These are phyloP conservation scores for Rhopalosiphum maidis DNA, from an alignment of 1,140 invertebrate genomes.

Conservation along the genomic window DNA sequence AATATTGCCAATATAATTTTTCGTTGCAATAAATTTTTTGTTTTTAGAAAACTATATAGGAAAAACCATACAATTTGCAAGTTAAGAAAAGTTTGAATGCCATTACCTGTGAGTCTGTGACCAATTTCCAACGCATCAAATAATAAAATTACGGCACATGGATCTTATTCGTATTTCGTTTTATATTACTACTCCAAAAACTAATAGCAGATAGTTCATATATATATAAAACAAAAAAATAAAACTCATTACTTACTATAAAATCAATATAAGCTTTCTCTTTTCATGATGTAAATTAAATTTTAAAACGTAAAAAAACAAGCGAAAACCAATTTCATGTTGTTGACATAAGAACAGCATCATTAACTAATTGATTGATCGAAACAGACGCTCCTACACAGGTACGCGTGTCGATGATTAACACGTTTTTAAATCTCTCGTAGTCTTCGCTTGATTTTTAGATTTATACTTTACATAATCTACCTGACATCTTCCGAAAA, in stretches of 20 bases:
- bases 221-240: neutral
- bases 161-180: neutral
- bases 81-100: neutral
- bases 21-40: neutral
- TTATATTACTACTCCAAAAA: neutral
- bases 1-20: neutral
- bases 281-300: neutral
- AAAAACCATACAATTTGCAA: neutral
- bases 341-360: neutral
- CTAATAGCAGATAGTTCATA: neutral
- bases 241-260: neutral
- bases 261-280: neutral
- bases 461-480: conserved; percentile 3
- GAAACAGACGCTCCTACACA: neutral
- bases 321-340: neutral
- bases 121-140: neutral
- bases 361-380: conserved; percentile 3
- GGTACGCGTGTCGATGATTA: neutral
- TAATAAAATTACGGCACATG: neutral
- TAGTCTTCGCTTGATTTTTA: neutral
- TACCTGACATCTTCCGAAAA: neutral
- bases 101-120: neutral
- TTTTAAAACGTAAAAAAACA: neutral
- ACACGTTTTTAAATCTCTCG: neutral
- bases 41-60: neutral